Conservation (phyloP, 2,888 invertebrate genomes). For the Torymus tubicola region DNA sequence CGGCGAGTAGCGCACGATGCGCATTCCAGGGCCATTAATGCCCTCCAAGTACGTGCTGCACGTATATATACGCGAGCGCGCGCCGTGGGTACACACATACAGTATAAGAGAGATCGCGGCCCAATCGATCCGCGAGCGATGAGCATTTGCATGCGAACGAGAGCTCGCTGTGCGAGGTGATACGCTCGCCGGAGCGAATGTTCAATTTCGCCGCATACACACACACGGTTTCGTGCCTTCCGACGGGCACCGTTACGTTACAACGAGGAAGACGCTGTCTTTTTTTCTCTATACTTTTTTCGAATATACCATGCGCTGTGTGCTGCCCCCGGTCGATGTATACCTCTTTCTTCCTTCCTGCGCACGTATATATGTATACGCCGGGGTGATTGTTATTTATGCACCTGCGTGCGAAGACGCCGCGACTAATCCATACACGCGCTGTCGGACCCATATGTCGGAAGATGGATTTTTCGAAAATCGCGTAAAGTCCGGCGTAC, state of each 20-base stretch:
- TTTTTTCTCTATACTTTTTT: background rate
- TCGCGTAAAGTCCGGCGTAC: too few species aligned
- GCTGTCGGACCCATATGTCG: too few species aligned
- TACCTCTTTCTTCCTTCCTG: too few species aligned
- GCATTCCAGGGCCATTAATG: background rate
- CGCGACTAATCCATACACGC: background rate
- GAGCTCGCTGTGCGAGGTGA: background rate
- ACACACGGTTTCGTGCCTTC: background rate
- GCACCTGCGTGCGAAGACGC: constrained; percentile 15
- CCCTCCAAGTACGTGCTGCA: background rate
- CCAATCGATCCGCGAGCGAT: background rate
- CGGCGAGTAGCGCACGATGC: constrained; percentile 44
- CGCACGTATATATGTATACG: background rate
- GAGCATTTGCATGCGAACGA: constrained; percentile 17
- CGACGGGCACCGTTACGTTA: constrained; percentile 52
- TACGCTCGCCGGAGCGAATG: too few species aligned
- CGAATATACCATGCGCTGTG: background rate
- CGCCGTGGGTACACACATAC: background rate
- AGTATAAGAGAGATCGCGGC: background rate
- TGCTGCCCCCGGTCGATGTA: background rate
- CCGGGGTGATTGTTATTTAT: constrained; percentile 16
- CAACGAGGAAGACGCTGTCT: constrained; percentile 13
- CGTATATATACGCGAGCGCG: background rate
- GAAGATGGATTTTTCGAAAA: too few species aligned
- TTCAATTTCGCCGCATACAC: too few species aligned